Conservation (phyloP, 2,888 invertebrate species). For the Sussaba pulchella region DNA sequence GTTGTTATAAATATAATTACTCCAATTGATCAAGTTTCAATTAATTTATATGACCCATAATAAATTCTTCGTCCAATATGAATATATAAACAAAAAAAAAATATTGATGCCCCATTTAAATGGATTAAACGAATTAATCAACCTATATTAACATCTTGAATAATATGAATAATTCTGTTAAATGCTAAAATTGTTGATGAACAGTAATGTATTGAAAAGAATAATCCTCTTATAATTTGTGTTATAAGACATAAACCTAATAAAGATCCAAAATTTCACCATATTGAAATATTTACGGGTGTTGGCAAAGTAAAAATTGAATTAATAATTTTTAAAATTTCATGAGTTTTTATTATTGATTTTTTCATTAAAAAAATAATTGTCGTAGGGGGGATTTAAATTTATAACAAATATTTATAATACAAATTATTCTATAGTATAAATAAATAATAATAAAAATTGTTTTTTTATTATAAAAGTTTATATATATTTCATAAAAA, state of each 20-base stretch:
- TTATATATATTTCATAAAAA: constrained; percentile 66
- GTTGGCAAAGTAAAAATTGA: constrained; percentile 87
- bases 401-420: constrained; percentile 64
- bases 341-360: constrained; percentile 72
- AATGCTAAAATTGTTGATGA: constrained; percentile 88
- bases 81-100: constrained; percentile 89
- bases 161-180: constrained; percentile 89
- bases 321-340: constrained; percentile 86
- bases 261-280: constrained; percentile 90
- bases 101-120: constrained; percentile 90
- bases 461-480: background rate
- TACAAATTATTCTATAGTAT: constrained; percentile 86
- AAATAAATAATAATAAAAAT: constrained; percentile 85
- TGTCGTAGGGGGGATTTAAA: constrained; percentile 31
- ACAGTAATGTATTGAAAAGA: constrained; percentile 90
- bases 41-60: constrained; percentile 87
- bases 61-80: constrained; percentile 89
- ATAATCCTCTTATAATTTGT: constrained; percentile 89
- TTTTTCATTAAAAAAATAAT: constrained; percentile 70
- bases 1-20: constrained; percentile 88
- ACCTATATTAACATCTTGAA: constrained; percentile 89
- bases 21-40: constrained; percentile 88
- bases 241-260: constrained; percentile 87
- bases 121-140: constrained; percentile 89
- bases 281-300: constrained; percentile 87